Evolutionary conservation across 2,113 vertebrate species (phyloP).

Genomic region (Nothocercus julius): DNA sequence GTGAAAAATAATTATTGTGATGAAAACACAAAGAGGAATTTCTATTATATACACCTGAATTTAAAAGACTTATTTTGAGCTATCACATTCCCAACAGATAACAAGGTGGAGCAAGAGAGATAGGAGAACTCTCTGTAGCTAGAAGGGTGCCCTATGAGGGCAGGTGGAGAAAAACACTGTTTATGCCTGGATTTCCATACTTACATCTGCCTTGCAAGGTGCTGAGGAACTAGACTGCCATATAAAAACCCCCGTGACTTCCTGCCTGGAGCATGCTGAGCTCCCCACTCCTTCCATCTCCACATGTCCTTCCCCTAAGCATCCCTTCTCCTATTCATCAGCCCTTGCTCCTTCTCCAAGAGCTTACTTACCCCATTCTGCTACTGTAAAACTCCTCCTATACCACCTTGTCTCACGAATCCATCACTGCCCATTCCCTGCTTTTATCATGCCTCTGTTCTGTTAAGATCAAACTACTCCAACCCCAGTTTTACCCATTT

Average conservation of each 20-base stretch:
- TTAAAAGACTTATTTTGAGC: background rate
- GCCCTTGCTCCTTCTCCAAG: background rate
- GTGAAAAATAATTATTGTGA: background rate
- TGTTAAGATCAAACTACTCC: background rate
- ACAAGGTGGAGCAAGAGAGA: background rate
- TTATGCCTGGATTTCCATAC: background rate
- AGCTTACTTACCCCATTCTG: fast-evolving
- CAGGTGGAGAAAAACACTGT: fast-evolving
- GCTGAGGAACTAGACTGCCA: background rate
- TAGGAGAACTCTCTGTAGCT: background rate
- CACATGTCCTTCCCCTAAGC: background rate
- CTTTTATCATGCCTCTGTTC: background rate
- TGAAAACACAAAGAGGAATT: background rate
- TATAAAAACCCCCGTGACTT: background rate
- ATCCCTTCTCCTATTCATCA: fast-evolving
- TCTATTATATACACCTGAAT: background rate
- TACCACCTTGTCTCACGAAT: background rate
- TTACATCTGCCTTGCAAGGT: background rate
- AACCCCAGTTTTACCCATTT: background rate
- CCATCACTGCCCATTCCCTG: background rate
- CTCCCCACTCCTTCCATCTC: background rate
- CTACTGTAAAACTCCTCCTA: background rate
- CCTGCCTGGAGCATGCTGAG: background rate
- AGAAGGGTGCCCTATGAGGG: background rate
- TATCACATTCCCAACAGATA: background rate